Percentiles rank a stretch among this genome's conserved stretches.
Evolutionary conservation across 92 coral and sea anemone species (phyloP).

Genomic region (Porites lobata): DNA sequence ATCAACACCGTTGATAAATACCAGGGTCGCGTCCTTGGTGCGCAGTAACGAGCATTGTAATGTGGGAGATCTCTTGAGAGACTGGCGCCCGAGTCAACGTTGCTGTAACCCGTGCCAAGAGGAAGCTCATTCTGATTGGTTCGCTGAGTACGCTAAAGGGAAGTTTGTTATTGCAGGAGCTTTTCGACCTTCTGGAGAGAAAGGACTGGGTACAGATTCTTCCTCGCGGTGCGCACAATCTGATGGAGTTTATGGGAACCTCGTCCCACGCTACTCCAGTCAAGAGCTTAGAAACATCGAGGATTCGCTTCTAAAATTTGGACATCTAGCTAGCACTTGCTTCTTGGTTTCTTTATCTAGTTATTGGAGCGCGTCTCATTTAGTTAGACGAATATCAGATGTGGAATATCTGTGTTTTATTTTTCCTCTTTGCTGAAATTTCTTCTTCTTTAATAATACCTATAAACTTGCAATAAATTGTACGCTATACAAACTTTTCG

Average conservation of each 20-base stretch:
- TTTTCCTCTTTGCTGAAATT: not conserved
- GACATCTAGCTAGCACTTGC: too few species aligned
- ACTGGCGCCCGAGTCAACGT: slow-evolving; percentile 99
- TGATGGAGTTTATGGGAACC: slow-evolving; percentile 43
- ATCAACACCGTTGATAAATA: slow-evolving; percentile 98
- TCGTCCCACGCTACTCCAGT: slow-evolving; percentile 45
- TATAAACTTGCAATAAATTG: too few species aligned
- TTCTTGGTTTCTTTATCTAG: too few species aligned
- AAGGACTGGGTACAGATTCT: slow-evolving; percentile 80
- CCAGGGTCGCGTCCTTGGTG: slow-evolving; percentile 95
- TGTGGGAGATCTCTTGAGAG: slow-evolving; percentile 96
- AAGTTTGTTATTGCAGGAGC: slow-evolving; percentile 87
- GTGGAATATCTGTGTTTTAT: too few species aligned
- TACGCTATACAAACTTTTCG: too few species aligned
- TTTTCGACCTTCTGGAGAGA: slow-evolving; percentile 76
- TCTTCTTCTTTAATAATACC: not conserved
- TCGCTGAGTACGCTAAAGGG: slow-evolving; percentile 85
- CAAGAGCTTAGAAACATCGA: not conserved
- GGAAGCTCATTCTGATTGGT: slow-evolving; percentile 91
- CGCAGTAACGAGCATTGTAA: slow-evolving; percentile 92
- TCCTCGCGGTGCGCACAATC: slow-evolving; percentile 79
- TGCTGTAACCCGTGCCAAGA: slow-evolving; percentile 97
- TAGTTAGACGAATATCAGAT: not conserved
- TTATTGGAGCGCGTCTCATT: too few species aligned
- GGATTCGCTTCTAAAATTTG: not conserved